Conservation (phyloP, 2,797 vertebrate genomes). For the Luscinia luscinia region DNA sequence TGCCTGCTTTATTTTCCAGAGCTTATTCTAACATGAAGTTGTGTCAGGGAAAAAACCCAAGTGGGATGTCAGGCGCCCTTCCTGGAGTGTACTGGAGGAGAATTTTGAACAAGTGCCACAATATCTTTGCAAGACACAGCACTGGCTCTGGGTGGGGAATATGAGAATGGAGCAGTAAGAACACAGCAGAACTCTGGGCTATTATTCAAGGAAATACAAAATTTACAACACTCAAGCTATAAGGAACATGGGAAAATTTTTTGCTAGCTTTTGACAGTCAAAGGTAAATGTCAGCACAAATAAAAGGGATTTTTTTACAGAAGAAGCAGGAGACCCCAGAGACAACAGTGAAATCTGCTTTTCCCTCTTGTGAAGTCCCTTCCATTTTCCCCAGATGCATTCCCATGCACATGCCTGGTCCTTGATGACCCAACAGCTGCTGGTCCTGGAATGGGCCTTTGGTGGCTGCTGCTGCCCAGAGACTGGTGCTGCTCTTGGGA, state of each 20-base stretch:
- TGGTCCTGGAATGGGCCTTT: conserved; percentile 46
- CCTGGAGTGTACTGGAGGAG: not conserved
- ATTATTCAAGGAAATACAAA: not conserved
- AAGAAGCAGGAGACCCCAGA: not conserved
- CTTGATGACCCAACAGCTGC: not conserved
- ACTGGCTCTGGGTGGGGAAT: not conserved
- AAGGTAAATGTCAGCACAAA: conserved; percentile 5
- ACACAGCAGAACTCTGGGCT: not conserved
- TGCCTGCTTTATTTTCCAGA: not conserved
- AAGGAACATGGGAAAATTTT: not conserved
- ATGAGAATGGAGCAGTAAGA: not conserved
- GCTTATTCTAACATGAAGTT: not conserved
- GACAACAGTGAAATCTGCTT: not conserved
- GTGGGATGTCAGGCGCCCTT: not conserved
- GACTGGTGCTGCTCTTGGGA: not conserved
- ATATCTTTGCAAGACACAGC: not conserved
- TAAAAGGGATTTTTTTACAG: not conserved
- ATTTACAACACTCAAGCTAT: not conserved
- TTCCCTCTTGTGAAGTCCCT: not conserved
- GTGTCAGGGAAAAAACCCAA: not conserved
- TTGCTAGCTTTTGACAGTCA: not conserved
- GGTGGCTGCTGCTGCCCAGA: not conserved
- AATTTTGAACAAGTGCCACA: not conserved
- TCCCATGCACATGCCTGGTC: conserved; percentile 51
- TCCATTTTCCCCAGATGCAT: not conserved